Evolutionary conservation across 2,113 vertebrate species (phyloP), one percentile per base, ranked within the genome.

Genomic region (Elephas maximus): DNA sequence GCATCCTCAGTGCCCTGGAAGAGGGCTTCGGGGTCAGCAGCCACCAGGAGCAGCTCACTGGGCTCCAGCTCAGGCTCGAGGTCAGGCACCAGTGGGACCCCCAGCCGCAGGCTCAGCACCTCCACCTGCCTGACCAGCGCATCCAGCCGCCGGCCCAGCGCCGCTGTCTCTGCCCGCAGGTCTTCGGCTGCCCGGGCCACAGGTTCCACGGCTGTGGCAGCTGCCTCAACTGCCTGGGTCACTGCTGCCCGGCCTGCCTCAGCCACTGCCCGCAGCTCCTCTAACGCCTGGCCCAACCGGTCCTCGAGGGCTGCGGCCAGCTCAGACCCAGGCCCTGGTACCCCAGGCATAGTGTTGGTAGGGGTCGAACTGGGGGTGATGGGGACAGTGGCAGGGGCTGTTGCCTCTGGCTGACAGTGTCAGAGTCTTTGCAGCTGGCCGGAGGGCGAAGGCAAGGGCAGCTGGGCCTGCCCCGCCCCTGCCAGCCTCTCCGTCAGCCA

Each of bases 141-240:
- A 3, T 98, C 99, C 97, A 99, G 99, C 96, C 99, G 99, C 78
- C 98, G 97, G 90, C 95, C 98, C 91, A 99, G 98, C 17, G 98
- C 98, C 41, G 98, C 93, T 48, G 99, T 99, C 94, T 99, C 99
- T 18, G 98, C 98, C 90, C 99, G 98, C 94, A 99, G 97, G 76
- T 96, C 94, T 14, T 98, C 92, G 11, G 99, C 81, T 2, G 98
- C 97, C 28, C 97, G 89, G 7, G 98, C 97, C 96, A 99, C 95
- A 1, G 99, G 98, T 80, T 97, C 95, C 96, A 99, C 88, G 84
- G 97, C 69, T 26, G 71, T 63, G n/a, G 96, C 93, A 0, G 98
- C 98, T 95, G 96, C 98, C 94, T 99, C 98, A 8, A 99, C 97
- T 41, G 97, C 98, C 83, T 93, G 98, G 88, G 99, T 98, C 86